Base-by-base conservation (phyloP, 1,140 invertebrate species). In the Neodiprion lecontei region DNA sequence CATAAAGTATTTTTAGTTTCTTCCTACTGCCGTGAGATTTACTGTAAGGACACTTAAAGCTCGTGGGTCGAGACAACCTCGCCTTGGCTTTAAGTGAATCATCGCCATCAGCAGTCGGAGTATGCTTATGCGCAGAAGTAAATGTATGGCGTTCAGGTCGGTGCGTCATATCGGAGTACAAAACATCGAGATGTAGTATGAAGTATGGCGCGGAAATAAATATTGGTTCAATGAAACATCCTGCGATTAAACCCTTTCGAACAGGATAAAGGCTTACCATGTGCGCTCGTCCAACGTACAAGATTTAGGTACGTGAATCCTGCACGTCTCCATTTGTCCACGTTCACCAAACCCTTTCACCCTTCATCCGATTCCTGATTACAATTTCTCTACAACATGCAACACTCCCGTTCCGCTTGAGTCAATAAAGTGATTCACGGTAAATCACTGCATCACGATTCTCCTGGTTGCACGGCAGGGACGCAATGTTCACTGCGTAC, bases 21-120 rank as follows among this genome's bases (percentile, higher is more conserved):
- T 40, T 40, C 28, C 28, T 40, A 40, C 28, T 40, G 28, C 28
- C 28, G 5, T 40, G 28, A 40, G 28, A 3, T 61, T 61, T 61
- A 14, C 53, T 61, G 3, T 61, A 61, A 61, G n/a, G n/a, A 61
- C 11, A 17, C 53, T 14, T 61, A 9, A 12, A 61, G 53, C 53
- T 61, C 53, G 53, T 61, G 53, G 53, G 53, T 61, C 53, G 53
- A 9, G 53, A 61, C 53, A 61, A 61, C 53, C 53, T 61, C 53
- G 53, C 11, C 53, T 61, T 17, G 53, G 53, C n/a, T 14, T 61
- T 61, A 61, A 61, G 11, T 61, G 53, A 61, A 61, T 61, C 53
- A 61, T 61, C 53, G 53, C n/a, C 53, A 40, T 40, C 28, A 61
- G 53, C 4, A 61, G 4, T 17, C n/a, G 53, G 5, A 17, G n/a